Evolutionary conservation across 2,888 invertebrate species (phyloP), one percentile per base, ranked within the genome.

Genomic region (Ectropis crepuscularia): DNA sequence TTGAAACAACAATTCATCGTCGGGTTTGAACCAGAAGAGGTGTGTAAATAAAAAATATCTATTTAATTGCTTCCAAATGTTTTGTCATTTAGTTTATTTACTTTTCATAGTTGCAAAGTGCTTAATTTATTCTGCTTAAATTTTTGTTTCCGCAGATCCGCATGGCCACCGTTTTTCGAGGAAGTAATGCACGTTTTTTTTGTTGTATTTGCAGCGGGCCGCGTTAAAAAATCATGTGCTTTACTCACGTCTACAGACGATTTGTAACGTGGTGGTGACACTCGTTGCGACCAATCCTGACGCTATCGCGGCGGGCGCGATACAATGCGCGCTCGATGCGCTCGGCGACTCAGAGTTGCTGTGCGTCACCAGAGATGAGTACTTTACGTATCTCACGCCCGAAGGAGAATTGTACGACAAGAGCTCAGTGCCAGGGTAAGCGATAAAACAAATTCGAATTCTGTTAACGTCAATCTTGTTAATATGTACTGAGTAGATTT

Each of bases 371-470:
- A 94, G 96, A 92, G 94, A 92, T 77, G 91, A 92, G 76, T 92
- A 92, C 84, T 92, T 92, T 84, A 88, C 87, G 0, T 92, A 87
- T 88, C 93, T 96, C 71, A 98, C 96, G 36, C 97, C 98, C 0
- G 97, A 97, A 61, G 98, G 97, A 4, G 97, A 97, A 79, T 93
- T 99, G 0, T 99, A 96, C 83, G 98, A 99, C 88, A 98, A 97
- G 89, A 96, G 95, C 70, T 76, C 85, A 0, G 85, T 92, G 69
- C 92, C 92, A 0, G 92, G 92, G 91, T 91, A 10, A 60, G 79
- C 0, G 0, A 10, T 6, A 9, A 36, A 36, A n/a, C n/a, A n/a
- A n/a, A n/a, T n/a, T n/a, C n/a, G n/a, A n/a, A n/a, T n/a, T n/a
- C n/a, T n/a, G n/a, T n/a, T n/a, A n/a, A n/a, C n/a, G n/a, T n/a